Evolutionary conservation across 2,888 invertebrate genomes (phyloP).

Genomic region (Dinocampus coccinellae): DNA sequence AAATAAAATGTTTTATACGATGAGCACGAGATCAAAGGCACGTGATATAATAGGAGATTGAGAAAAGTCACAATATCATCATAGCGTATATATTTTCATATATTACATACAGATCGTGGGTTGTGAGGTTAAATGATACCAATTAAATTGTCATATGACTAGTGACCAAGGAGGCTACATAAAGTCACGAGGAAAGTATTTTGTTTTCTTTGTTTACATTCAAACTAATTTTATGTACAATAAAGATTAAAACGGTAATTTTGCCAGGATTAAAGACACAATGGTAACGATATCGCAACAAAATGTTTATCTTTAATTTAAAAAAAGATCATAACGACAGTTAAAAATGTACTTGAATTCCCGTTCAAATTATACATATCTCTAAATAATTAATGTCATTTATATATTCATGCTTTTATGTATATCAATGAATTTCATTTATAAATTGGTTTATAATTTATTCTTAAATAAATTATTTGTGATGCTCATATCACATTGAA

Average conservation of each 20-base stretch:
- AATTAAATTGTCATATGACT: conserved; percentile 47
- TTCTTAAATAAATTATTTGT: too few species aligned
- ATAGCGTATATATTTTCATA: neutral
- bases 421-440: neutral
- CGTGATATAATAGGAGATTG: conserved; percentile 34
- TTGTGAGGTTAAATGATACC: conserved; percentile 43
- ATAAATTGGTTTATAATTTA: neutral
- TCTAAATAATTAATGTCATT: too few species aligned
- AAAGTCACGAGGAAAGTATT: conserved; percentile 46
- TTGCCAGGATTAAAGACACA: neutral
- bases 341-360: neutral
- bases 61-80: conserved; percentile 27
- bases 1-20: conserved; percentile 19
- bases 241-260: conserved; percentile 24
- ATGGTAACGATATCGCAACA: too few species aligned
- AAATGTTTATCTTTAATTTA: too few species aligned
- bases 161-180: conserved; percentile 14
- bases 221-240: conserved; percentile 16
- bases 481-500: too few species aligned
- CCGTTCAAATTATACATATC: too few species aligned
- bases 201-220: conserved; percentile 32
- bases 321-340: too few species aligned
- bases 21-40: conserved; percentile 30
- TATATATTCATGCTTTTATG: neutral
- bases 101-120: conserved; percentile 24